Percentiles rank a stretch among this genome's conserved stretches.
phyloP scores from a whole-genome alignment of 1,140 invertebrate genomes.

The Trichonephila clavata region DNA sequence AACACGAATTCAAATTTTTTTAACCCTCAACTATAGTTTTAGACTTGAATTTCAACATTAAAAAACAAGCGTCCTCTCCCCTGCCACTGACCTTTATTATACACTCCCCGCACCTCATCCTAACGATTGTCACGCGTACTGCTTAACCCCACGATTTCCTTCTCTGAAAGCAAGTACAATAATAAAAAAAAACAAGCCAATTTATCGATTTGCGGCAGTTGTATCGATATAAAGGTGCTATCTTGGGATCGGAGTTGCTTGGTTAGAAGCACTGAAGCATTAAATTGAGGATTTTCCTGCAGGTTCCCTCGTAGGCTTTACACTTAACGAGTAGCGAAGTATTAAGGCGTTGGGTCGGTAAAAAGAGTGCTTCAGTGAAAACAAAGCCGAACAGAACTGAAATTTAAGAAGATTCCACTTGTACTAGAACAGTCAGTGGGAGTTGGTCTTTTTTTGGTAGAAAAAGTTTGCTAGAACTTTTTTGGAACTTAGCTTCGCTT shows the following conservation, averaged over 20 bases:
- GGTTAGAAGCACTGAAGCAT: slow-evolving; percentile 55
- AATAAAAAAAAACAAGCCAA: slow-evolving; percentile 22
- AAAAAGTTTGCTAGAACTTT: neutral
- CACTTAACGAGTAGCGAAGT: slow-evolving; percentile 33
- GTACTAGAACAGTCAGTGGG: neutral
- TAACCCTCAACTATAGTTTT: no score
- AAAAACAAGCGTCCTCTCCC: no score
- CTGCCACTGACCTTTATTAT: neutral
- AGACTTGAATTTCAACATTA: no score
- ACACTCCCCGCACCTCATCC: neutral
- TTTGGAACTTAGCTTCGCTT: neutral
- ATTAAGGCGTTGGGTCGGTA: slow-evolving; percentile 11
- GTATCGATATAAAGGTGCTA: slow-evolving; percentile 56
- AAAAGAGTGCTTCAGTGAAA: slow-evolving; percentile 18
- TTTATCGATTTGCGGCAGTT: slow-evolving; percentile 48
- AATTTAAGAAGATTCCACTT: slow-evolving; percentile 18
- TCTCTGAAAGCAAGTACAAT: neutral
- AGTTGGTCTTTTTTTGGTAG: neutral
- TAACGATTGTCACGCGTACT: neutral
- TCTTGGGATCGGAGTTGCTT: slow-evolving; percentile 65
- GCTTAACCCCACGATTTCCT: slow-evolving; percentile 26
- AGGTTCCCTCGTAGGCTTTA: slow-evolving; percentile 2
- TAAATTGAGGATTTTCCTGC: slow-evolving; percentile 72
- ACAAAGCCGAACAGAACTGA: slow-evolving; percentile 37
- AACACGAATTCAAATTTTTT: no score